Percentiles rank a stretch among this genome's conserved stretches.
phyloP scores from a whole-genome alignment of 2,113 vertebrate genomes.

The Pogona vitticeps region DNA sequence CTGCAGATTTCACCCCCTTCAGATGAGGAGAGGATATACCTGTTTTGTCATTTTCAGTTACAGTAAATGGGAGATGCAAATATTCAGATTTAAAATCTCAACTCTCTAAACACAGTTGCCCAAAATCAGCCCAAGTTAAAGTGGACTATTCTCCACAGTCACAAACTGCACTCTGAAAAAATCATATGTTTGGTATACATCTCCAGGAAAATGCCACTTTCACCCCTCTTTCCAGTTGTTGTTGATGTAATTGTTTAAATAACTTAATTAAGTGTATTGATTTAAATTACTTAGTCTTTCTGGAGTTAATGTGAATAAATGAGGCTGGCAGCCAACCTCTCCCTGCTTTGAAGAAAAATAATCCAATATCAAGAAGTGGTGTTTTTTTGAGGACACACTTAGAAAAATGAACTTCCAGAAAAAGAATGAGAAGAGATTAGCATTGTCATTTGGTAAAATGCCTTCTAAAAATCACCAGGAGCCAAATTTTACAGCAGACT shows the following conservation, averaged over 20 bases:
- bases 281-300: background rate
- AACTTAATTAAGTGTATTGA: constrained; percentile 21
- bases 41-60: too few species aligned
- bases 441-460: background rate
- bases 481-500: constrained; percentile 9
- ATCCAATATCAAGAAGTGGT: constrained; percentile 41
- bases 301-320: background rate
- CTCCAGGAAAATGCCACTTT: background rate
- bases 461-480: constrained; percentile 28
- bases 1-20: too few species aligned
- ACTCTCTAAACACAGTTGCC: background rate
- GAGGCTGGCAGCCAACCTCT: background rate
- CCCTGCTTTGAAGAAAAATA: constrained; percentile 52
- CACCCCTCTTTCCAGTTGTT: background rate
- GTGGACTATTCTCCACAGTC: background rate
- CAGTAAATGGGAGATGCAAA: background rate
- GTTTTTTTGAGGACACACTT: background rate
- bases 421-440: background rate
- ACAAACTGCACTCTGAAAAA: background rate
- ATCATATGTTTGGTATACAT: background rate
- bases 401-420: background rate
- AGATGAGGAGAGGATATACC: too few species aligned
- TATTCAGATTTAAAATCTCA: background rate
- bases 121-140: background rate
- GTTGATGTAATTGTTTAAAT: background rate